These are phyloP conservation scores for Nomia melanderi DNA, from an alignment of 1,140 invertebrate species.

Conservation along the genomic window DNA sequence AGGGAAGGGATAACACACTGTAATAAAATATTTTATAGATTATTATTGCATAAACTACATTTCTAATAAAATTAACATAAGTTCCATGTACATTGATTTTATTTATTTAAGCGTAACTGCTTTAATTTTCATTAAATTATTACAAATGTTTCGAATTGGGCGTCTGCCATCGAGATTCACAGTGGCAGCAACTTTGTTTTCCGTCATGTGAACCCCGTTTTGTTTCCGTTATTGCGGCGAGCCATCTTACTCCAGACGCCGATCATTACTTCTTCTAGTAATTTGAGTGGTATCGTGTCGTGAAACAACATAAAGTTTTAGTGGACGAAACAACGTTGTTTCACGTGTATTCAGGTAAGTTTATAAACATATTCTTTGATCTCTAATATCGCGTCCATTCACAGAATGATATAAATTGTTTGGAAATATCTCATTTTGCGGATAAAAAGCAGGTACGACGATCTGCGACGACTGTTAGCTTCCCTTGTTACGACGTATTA, in stretches of 20 bases:
- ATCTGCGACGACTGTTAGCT: neutral
- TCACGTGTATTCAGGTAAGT: slow-evolving; percentile 62
- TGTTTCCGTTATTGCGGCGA: slow-evolving; percentile 64
- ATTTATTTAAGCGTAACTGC: neutral
- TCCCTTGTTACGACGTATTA: neutral
- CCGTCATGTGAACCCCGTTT: slow-evolving; percentile 60
- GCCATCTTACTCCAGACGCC: slow-evolving; percentile 59
- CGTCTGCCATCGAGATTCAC: slow-evolving; percentile 57
- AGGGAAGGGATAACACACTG: neutral
- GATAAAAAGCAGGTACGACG: neutral
- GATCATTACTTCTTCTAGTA: slow-evolving; percentile 62
- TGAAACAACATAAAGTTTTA: slow-evolving; percentile 18
- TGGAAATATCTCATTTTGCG: slow-evolving; percentile 27
- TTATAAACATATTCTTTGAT: slow-evolving; percentile 20
- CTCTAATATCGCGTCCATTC: neutral
- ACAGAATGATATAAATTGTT: slow-evolving; percentile 24
- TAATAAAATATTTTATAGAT: neutral
- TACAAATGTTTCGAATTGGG: neutral
- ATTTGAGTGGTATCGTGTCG: slow-evolving; percentile 36
- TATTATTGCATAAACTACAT: neutral
- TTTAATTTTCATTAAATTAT: neutral
- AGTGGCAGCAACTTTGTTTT: slow-evolving; percentile 31
- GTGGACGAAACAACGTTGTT: slow-evolving; percentile 22
- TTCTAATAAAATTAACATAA: neutral
- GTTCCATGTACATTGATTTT: neutral